Conservation (phyloP, 2,113 vertebrate genomes). For the Corythornis madagascariensis region DNA sequence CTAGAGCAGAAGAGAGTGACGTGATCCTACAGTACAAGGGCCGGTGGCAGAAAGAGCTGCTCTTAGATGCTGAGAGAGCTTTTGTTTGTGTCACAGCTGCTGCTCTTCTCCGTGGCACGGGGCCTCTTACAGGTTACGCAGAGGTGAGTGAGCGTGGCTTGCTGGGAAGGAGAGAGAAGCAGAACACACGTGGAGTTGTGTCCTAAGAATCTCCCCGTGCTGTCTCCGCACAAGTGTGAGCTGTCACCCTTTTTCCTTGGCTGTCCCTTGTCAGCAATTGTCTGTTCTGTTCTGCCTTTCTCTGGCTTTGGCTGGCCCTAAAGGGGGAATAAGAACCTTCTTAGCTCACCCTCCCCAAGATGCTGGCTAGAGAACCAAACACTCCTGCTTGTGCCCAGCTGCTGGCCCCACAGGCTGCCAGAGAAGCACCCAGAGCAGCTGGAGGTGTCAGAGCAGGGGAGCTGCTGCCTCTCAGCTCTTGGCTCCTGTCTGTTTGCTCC, state of each 20-base stretch:
- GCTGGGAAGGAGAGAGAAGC: neutral
- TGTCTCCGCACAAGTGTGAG: neutral
- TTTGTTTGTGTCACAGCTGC: neutral
- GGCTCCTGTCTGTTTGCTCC: neutral
- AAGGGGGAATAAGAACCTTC: neutral
- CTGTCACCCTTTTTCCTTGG: neutral
- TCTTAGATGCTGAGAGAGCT: neutral
- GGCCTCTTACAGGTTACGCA: neutral
- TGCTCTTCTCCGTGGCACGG: neutral
- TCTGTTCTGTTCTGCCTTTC: neutral
- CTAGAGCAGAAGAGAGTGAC: neutral
- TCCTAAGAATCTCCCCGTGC: neutral
- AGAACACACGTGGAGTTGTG: rapidly evolving
- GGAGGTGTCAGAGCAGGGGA: neutral
- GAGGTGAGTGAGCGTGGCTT: neutral
- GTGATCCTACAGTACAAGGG: too few species aligned
- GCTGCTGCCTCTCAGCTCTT: neutral
- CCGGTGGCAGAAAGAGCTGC: neutral
- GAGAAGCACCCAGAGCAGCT: neutral
- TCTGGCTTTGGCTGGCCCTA: neutral
- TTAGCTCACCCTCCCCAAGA: neutral
- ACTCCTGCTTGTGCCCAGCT: neutral
- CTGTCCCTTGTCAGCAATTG: neutral
- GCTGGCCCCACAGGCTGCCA: neutral
- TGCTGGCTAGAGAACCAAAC: neutral